Base-by-base conservation (phyloP, 1,140 invertebrate species). In the Megalonaias nervosa region DNA sequence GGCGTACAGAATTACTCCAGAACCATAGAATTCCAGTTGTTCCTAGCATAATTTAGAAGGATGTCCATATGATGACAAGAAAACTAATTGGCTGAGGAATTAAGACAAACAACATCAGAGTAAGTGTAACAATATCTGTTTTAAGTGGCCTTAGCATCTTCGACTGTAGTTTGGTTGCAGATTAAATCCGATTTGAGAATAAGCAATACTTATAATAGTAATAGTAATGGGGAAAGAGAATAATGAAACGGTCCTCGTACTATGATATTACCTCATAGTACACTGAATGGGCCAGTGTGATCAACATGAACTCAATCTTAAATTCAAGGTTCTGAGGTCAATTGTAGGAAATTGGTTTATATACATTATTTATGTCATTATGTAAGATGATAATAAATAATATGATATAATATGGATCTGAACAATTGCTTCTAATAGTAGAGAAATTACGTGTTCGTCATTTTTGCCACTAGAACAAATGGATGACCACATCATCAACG, bases 131-230 rank as follows among this genome's bases (percentile, higher is more conserved):
- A 14, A 31, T 48, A 57, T 38, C 48, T 5, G 66, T 21, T 19
- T 65, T 73, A 11, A 65, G 48, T 66, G 64, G 61, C 71, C 61
- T 65, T 1, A 73, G 62, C 6, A 64, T 61, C n/a, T 65, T 38
- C 61, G 66, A 65, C 21, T 73, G 26, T 61, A 61, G 66, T 21
- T 73, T 61, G 5, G 71, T 73, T 9, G 61, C 71, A 31, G 19
- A 73, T 55, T 17, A 65, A 73, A 66, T 73, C 71, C 12, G 71
- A 64, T 5, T 61, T 55, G 26, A 65, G 71, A 23, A 66, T 64
- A n/a, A 73, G 9, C n/a, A 73, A 73, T 65, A 65, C 65, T 26
- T 65, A 58, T 21, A 57, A 38, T 57, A 65, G 55, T 16, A 65
- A 60, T 21, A 73, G 61, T 57, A 65, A n/a, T 62, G 55, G 15